Percentiles rank a stretch among this genome's conserved stretches.
phyloP scores from a whole-genome alignment of 2,797 vertebrate genomes.

The Cyclura pinguis region DNA sequence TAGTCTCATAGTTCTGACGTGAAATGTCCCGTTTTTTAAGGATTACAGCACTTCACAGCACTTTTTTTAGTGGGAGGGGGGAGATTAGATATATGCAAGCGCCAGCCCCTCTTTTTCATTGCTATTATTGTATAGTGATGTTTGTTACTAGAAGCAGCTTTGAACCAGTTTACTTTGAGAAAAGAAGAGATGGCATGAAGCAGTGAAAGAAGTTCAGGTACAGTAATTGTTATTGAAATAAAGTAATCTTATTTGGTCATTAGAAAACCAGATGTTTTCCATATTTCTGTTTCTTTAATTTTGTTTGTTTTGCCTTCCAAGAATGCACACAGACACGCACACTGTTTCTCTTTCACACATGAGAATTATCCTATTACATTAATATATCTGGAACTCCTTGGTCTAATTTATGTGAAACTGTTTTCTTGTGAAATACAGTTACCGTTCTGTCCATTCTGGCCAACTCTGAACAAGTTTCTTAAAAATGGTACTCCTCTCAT shows the following conservation, averaged over 20 bases:
- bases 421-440: neutral
- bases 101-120: neutral
- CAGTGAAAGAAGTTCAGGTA: neutral
- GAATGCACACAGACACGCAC: neutral
- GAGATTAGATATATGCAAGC: slow-evolving; percentile 4
- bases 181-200: neutral
- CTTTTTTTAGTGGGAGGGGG: slow-evolving; percentile 42
- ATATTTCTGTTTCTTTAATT: neutral
- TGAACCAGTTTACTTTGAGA: neutral
- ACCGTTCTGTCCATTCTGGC: neutral
- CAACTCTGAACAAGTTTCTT: neutral
- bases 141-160: neutral
- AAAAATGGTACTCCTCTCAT: neutral
- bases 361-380: neutral
- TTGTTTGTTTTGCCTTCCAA: neutral
- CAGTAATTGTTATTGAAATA: neutral
- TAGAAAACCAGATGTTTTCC: neutral
- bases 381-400: too few species aligned
- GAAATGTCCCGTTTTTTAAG: slow-evolving; percentile 52
- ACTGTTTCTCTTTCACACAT: too few species aligned
- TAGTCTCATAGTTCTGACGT: slow-evolving; percentile 50
- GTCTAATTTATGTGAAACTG: neutral
- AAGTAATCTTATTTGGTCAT: neutral
- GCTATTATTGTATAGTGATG: neutral
- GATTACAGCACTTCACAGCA: slow-evolving; percentile 63